Evolutionary conservation across 1,140 invertebrate genomes (phyloP).

Genomic region (Sycophila sp.): DNA sequence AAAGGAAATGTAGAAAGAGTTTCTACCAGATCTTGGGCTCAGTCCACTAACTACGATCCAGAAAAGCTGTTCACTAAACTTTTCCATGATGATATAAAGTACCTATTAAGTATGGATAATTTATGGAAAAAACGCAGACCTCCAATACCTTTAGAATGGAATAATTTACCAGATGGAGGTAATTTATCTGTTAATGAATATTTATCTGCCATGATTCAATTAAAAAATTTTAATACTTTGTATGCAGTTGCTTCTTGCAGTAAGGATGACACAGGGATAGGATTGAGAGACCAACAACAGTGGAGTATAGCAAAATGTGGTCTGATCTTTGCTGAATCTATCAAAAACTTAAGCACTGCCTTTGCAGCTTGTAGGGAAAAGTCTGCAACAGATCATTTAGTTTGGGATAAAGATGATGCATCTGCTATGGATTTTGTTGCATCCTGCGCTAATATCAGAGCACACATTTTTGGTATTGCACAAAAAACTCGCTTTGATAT

Average conservation of each 20-base stretch:
- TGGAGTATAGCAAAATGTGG: constrained; percentile 85
- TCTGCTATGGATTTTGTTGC: constrained; percentile 96
- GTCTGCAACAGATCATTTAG: constrained; percentile 75
- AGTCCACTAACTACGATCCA: constrained; percentile 84
- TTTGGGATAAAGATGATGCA: constrained; percentile 99
- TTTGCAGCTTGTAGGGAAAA: constrained; percentile 67
- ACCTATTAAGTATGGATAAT: constrained; percentile 93
- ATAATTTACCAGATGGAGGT: constrained; percentile 73
- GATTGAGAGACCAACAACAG: constrained; percentile 78
- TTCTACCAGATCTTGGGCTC: constrained; percentile 93
- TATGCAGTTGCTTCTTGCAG: constrained; percentile 64
- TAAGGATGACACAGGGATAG: constrained; percentile 54
- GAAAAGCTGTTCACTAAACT: constrained; percentile 88
- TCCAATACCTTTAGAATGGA: constrained; percentile 84
- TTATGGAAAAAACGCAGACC: constrained; percentile 87
- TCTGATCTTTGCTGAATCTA: constrained; percentile 79
- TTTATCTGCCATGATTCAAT: no score
- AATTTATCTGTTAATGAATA: constrained; percentile 1
- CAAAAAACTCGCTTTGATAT: constrained; percentile 92
- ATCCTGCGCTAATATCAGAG: constrained; percentile 92
- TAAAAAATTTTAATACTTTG: background rate
- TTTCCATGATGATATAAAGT: constrained; percentile 95
- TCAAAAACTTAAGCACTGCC: constrained; percentile 75
- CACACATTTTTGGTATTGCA: constrained; percentile 90
- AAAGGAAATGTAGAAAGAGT: constrained; percentile 80